Conservation (phyloP, 2,888 invertebrate species). For the Yponomeuta malinellus region DNA sequence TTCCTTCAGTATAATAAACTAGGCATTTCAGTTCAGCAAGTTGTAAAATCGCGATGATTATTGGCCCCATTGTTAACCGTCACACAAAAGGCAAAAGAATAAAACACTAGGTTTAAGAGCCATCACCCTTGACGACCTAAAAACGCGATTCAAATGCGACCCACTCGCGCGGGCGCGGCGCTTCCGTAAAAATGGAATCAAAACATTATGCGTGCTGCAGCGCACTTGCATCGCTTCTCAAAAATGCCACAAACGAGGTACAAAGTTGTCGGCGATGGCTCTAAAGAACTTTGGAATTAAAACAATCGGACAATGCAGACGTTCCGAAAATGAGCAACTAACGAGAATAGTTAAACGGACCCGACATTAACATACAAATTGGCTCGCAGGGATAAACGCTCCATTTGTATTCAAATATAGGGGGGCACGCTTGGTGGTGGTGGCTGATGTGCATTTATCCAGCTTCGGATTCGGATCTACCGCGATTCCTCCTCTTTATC, state of each 20-base stretch:
- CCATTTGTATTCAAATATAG: conserved; percentile 74
- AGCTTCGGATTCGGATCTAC: conserved; percentile 63
- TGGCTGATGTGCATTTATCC: conserved; percentile 65
- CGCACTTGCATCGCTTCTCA: background rate
- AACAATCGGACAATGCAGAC: conserved; percentile 47
- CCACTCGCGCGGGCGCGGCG: too few relatives aligned
- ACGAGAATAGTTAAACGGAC: conserved; percentile 73
- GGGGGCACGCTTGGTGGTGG: conserved; percentile 60
- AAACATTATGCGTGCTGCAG: too few relatives aligned
- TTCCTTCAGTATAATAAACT: background rate
- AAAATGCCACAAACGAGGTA: background rate
- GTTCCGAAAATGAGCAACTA: conserved; percentile 73
- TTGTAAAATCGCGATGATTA: background rate
- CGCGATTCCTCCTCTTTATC: conserved; percentile 26
- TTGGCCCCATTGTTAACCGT: background rate
- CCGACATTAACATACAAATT: conserved; percentile 74
- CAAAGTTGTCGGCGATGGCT: conserved; percentile 1
- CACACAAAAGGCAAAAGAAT: background rate
- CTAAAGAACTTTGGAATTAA: conserved; percentile 20
- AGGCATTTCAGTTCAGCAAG: background rate
- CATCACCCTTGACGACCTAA: too few relatives aligned
- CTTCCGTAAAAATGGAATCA: too few relatives aligned
- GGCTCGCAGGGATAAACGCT: conserved; percentile 73
- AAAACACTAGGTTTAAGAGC: background rate
- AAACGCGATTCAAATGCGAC: too few relatives aligned